Conservation (phyloP, 2,797 vertebrate species). For the Toxotes lorentzi region DNA sequence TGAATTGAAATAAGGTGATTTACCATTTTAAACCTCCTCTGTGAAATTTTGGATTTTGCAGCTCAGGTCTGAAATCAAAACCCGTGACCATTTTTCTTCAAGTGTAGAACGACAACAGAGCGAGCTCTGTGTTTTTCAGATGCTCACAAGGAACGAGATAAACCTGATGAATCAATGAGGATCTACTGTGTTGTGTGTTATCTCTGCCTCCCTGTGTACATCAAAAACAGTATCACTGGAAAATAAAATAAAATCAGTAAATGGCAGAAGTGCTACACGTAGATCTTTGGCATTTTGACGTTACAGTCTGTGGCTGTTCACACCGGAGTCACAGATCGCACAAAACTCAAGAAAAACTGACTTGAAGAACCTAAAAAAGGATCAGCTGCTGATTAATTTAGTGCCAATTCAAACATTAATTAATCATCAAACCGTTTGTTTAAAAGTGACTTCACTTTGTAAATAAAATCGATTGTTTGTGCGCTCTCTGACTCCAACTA, state of each 20-base stretch:
- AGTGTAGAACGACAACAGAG: slow-evolving; percentile 1
- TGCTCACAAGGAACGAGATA: neutral
- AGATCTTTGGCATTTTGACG: slow-evolving; percentile 59
- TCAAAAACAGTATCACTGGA: slow-evolving; percentile 13
- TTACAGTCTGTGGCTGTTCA: slow-evolving; percentile 17
- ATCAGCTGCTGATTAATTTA: too few relatives aligned
- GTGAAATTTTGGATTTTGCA: neutral
- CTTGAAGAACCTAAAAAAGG: neutral
- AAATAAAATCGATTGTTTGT: neutral
- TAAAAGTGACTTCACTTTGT: too few relatives aligned
- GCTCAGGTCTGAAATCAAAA: slow-evolving; percentile 32
- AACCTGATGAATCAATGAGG: slow-evolving; percentile 6
- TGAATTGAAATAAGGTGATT: neutral
- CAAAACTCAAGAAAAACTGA: neutral
- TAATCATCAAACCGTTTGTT: neutral
- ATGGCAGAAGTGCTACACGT: slow-evolving; percentile 13
- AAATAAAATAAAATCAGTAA: neutral
- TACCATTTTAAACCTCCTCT: neutral
- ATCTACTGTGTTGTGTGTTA: neutral
- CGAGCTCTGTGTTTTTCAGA: slow-evolving; percentile 5
- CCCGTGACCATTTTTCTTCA: neutral
- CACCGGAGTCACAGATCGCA: slow-evolving; percentile 1
- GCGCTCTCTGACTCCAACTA: neutral
- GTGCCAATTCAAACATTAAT: neutral
- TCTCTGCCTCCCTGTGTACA: neutral